A percentile compares a stretch with the other conserved stretches of the same genome.
Conservation (phyloP, 2,113 vertebrate species). For the Crotalus viridis region DNA sequence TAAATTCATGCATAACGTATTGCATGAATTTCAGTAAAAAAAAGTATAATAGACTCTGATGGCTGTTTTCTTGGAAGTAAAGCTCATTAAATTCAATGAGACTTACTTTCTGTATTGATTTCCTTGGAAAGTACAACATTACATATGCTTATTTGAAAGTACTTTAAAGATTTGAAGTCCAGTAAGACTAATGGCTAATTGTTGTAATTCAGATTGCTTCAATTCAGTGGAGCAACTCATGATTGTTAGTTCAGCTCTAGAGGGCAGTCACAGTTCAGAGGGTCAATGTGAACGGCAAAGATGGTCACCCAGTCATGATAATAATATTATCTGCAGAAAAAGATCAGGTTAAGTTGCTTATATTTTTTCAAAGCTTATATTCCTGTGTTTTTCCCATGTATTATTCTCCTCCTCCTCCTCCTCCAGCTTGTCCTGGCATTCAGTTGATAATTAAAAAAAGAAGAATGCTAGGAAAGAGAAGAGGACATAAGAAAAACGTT, state of each 20-base stretch:
- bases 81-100: not conserved
- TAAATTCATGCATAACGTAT: not conserved
- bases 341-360: constrained; percentile 20
- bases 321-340: constrained; percentile 41
- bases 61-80: not conserved
- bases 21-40: not conserved
- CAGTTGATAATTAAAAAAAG: constrained; percentile 1
- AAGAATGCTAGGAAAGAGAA: not conserved
- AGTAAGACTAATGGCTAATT: not conserved
- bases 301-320: constrained; percentile 24
- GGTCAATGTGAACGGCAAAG: constrained; percentile 20
- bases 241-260: not conserved
- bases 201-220: no score
- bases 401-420: constrained; percentile 10
- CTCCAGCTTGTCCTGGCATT: not conserved
- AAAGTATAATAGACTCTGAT: not conserved
- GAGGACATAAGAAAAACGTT: not conserved
- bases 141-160: not conserved
- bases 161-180: not conserved
- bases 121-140: not conserved
- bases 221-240: not conserved
- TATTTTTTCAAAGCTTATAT: constrained; percentile 35
- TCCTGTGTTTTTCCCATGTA: constrained; percentile 19
- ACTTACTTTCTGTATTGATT: not conserved
- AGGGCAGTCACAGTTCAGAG: constrained; percentile 28